Percentiles rank a stretch among this genome's conserved stretches.
These are phyloP conservation scores for Elephantulus edwardii DNA, from an alignment of 2,113 vertebrate genomes.

Conservation along the genomic window DNA sequence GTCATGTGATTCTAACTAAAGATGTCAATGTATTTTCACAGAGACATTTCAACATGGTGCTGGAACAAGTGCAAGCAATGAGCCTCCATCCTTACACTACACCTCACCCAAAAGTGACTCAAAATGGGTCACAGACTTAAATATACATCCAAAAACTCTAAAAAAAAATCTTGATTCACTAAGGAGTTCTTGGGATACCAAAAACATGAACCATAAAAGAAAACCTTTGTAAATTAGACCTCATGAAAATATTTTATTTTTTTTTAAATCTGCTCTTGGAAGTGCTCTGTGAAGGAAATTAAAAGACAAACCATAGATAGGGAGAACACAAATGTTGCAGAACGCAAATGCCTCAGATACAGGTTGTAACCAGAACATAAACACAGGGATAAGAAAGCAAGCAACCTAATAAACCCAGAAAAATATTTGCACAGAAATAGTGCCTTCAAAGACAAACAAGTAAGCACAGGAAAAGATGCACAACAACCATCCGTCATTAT, in stretches of 20 bases:
- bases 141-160: background rate
- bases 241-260: background rate
- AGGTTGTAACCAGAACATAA: background rate
- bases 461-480: too few relatives aligned
- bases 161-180: background rate
- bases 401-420: too few relatives aligned
- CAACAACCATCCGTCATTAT: too few relatives aligned
- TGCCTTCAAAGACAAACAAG: too few relatives aligned
- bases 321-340: too few relatives aligned
- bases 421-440: too few relatives aligned
- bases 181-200: background rate
- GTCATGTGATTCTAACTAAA: background rate
- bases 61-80: background rate
- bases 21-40: background rate
- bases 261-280: background rate
- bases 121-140: background rate
- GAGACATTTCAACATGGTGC: background rate
- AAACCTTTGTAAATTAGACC: background rate
- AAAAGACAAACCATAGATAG: background rate
- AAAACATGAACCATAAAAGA: background rate
- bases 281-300: background rate
- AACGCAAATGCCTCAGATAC: background rate
- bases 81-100: background rate
- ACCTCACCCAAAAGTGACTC: background rate
- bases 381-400: background rate